Evolutionary conservation across 2,888 invertebrate genomes (phyloP), one percentile per base, ranked within the genome.

Genomic region (Acanthosepion esculentum): DNA sequence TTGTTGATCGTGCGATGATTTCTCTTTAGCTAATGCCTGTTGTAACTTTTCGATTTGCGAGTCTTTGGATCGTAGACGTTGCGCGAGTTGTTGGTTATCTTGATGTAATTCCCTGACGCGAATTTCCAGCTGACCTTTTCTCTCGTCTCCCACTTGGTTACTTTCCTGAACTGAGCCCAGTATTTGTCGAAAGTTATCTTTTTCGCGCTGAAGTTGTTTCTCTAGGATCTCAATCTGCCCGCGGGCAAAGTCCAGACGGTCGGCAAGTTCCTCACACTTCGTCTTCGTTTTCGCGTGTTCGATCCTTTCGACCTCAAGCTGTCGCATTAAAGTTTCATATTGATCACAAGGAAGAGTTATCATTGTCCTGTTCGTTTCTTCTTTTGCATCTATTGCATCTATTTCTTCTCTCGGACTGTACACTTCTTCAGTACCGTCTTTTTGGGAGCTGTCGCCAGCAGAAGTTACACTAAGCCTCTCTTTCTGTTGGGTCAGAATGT

Each of bases 121-220:
- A n/a, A 12, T 33, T 78, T 78, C 78, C 78, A 78, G n/a, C 5
- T 78, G 78, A 15, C 33, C 78, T 18, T 78, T 78, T 33, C 78
- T 78, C 33, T 78, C 78, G 15, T 78, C 78, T 4, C n/a, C 78
- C 15, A 33, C 78, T n/a, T n/a, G n/a, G n/a, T 78, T 78, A n/a
- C 78, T 78, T n/a, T 78, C 78, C 1, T 78, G n/a, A n/a, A 78
- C 78, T 12, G 78, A 78, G 4, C 78, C 78, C n/a, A 78, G n/a
- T n/a, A 78, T 33, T 15, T 33, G 78, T 15, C 78, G 78, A 95
- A 96, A 96, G 26, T 96, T 95, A 33, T 95, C 95, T 93, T 96
- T 96, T 94, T 97, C 96, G 93, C 96, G 95, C 59, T 96, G 95
- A 23, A 97, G 95, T 94, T 96, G 97, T 50, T 96, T 95, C 41